A percentile compares a stretch with the other conserved stretches of the same genome.
Evolutionary conservation across 2,888 invertebrate genomes (phyloP).

Genomic region (Agonopterix arenella): DNA sequence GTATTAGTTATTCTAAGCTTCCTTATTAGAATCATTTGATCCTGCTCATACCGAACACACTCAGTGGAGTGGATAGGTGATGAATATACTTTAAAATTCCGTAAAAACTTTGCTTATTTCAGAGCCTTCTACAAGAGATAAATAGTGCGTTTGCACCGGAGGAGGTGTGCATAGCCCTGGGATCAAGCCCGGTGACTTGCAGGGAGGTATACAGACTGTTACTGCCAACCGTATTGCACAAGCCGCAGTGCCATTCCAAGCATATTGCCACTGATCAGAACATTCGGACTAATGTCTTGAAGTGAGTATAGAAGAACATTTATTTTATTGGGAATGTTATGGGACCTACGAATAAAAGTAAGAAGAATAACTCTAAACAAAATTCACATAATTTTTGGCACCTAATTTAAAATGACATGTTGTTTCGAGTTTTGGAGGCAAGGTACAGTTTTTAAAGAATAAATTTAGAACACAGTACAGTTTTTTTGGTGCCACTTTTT

Average conservation of each 20-base stretch:
- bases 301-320: constrained; percentile 26
- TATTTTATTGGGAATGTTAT: no score
- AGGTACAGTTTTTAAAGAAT: no score
- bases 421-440: no score
- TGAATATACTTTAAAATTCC: background rate
- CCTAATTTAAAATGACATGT: no score
- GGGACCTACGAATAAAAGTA: no score
- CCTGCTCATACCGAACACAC: no score
- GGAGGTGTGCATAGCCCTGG: constrained; percentile 61
- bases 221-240: constrained; percentile 53
- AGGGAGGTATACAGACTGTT: constrained; percentile 62
- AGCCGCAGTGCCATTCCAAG: constrained; percentile 55
- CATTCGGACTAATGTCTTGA: constrained; percentile 55
- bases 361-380: no score
- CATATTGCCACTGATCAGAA: constrained; percentile 59
- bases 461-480: no score
- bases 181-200: constrained; percentile 54
- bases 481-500: no score
- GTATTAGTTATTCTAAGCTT: no score
- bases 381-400: no score
- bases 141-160: constrained; percentile 51
- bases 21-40: no score
- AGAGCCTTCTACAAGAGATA: constrained; percentile 62
- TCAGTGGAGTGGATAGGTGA: background rate
- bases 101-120: constrained; percentile 10